Evolutionary conservation across 2,113 vertebrate genomes (phyloP), one percentile per base, ranked within the genome.

Genomic region (Phyllopteryx taeniolatus): DNA sequence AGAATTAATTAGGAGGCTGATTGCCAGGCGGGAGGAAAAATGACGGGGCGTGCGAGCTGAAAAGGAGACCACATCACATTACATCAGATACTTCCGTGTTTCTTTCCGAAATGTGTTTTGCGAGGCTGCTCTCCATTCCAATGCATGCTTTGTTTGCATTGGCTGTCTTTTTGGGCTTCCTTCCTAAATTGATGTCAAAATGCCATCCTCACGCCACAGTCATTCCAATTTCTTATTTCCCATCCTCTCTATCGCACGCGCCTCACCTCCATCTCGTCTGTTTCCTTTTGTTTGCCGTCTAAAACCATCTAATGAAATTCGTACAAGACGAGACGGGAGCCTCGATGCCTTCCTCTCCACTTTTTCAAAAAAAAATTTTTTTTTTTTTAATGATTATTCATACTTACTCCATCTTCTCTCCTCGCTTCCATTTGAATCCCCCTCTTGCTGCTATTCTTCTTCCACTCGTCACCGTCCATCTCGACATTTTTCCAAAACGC

Each of bases 1-100:
- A 74, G 71, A 82, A 75, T 87, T 85, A 89, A 88, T 90, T 87
- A 87, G 81, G 79, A 72, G 75, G 75, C 78, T 81, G 66, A 84
- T 83, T 73, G 66, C 73, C 71, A 79, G 62, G 70, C 75, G 22
- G 49, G 68, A 74, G 69, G 78, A 90, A 79, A 79, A 62, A 8
- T 9, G 15, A 31, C 53, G 2, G 42, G 57, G 70, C 66, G 73
- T 10, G 53, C 9, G 20, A 22, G 20, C 20, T 22, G 70, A 80
- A 77, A 76, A 53, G 71, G 61, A 71, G 72, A 82, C 64, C 65
- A 54, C 73, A 84, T 67, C 70, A 73, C 78, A 83, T 67, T 67
- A 73, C 78, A 87, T 86, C 84, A 68, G 67, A 80, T 71, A 62
- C 3, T 7, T 47, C 19, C 12, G 0, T 54, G 72, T 12, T 71